A percentile compares a stretch with the other conserved stretches of the same genome.
phyloP scores from a whole-genome alignment of 2,797 vertebrate genomes.

The Alfaro cultratus region DNA sequence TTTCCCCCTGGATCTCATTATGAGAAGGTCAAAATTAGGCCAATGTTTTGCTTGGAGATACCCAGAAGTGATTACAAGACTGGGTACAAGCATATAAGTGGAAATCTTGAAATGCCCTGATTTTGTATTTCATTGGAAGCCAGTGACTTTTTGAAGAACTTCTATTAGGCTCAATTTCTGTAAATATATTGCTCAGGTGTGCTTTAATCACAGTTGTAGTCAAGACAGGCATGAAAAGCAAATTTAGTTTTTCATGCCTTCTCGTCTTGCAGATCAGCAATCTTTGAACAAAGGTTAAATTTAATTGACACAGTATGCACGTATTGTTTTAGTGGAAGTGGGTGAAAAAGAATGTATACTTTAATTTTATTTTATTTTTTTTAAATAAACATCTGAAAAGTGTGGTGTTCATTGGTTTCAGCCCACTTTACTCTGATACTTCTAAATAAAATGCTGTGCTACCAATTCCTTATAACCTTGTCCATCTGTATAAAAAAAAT shows the following conservation, averaged over 20 bases:
- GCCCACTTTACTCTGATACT: background rate
- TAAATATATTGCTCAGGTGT: background rate
- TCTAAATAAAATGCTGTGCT: background rate
- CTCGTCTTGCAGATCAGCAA: background rate
- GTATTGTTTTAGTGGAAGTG: background rate
- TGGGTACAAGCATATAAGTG: conserved; percentile 41
- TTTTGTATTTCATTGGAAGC: background rate
- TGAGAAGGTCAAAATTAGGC: conserved; percentile 64
- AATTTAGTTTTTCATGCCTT: background rate
- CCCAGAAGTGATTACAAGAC: conserved; percentile 42
- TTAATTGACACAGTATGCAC: background rate
- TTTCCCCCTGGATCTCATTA: conserved; percentile 71
- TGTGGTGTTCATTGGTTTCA: background rate
- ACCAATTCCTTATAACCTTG: background rate
- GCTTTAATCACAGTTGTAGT: background rate
- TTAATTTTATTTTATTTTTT: background rate
- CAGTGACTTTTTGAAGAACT: background rate
- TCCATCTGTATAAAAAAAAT: background rate
- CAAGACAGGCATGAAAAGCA: background rate
- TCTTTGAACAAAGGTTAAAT: background rate
- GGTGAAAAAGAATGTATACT: background rate
- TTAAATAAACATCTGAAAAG: background rate
- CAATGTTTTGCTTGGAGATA: conserved; percentile 29
- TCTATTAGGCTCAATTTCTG: background rate
- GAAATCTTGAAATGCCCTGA: conserved; percentile 24